Conservation (phyloP, 1,140 invertebrate species). For the Drosophila kanapiae region DNA sequence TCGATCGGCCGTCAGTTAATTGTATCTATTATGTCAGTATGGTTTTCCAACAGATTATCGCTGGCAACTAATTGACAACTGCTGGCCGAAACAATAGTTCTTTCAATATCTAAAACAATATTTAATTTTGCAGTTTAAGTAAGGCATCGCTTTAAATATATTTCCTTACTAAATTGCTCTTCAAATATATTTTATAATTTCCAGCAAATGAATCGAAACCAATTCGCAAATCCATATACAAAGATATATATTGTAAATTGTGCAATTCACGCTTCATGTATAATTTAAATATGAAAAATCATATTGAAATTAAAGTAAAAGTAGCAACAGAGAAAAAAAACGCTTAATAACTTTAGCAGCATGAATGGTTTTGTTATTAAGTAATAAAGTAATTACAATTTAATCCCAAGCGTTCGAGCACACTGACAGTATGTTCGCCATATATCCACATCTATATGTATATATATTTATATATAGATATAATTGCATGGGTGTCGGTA, state of each 20-base stretch:
- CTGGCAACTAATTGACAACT: slow-evolving; percentile 26
- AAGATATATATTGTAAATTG: background rate
- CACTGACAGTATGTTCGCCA: slow-evolving; percentile 15
- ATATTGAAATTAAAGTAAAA: slow-evolving; percentile 55
- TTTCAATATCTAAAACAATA: no score
- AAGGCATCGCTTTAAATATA: no score
- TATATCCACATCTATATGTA: slow-evolving; percentile 1
- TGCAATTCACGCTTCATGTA: slow-evolving; percentile 26
- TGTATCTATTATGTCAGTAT: slow-evolving; percentile 39
- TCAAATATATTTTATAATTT: background rate
- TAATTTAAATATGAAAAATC: slow-evolving; percentile 53
- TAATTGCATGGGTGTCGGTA: background rate
- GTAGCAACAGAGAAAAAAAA: slow-evolving; percentile 24
- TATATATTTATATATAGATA: slow-evolving; percentile 16
- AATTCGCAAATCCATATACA: background rate
- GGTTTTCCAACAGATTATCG: slow-evolving; percentile 32
- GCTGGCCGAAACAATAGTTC: no score
- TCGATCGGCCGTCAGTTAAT: slow-evolving; percentile 42
- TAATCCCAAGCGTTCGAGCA: slow-evolving; percentile 60
- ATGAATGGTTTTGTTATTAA: slow-evolving; percentile 80
- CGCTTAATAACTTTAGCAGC: slow-evolving; percentile 73
- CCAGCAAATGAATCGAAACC: background rate
- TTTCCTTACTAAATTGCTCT: no score
- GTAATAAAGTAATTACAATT: slow-evolving; percentile 80
- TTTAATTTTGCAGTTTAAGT: no score